phyloP scores from a whole-genome alignment of 1,140 invertebrate species.

The Bombyx mandarina region DNA sequence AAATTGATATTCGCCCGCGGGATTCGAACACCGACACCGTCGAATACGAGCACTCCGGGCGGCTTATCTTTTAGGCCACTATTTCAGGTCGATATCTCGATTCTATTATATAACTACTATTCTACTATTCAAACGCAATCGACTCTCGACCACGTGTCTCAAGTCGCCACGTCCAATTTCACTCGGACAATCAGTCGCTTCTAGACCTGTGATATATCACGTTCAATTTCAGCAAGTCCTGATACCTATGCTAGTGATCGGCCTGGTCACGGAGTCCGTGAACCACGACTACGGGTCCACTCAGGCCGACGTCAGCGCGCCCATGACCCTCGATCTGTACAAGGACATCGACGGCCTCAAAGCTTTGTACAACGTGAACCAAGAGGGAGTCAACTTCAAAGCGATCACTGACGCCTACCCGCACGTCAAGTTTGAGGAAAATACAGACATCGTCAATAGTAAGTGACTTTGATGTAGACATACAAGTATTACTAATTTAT shows the following conservation, averaged over 20 bases:
- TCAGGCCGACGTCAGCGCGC: background rate
- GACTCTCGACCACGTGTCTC: too few relatives aligned
- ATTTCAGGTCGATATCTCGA: too few relatives aligned
- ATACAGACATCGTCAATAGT: slow-evolving; percentile 19
- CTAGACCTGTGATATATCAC: too few relatives aligned
- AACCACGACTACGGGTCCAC: slow-evolving; percentile 6
- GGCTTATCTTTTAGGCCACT: too few relatives aligned
- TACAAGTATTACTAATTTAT: background rate
- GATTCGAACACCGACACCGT: too few relatives aligned
- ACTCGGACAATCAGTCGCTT: too few relatives aligned
- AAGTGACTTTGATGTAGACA: background rate
- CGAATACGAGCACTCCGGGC: too few relatives aligned
- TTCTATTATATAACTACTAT: too few relatives aligned
- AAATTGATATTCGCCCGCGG: too few relatives aligned
- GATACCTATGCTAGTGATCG: slow-evolving; percentile 25
- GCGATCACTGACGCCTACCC: slow-evolving; percentile 6
- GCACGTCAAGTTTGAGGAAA: slow-evolving; percentile 12
- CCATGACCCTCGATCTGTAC: slow-evolving; percentile 25
- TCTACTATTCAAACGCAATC: too few relatives aligned
- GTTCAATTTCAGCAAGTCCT: slow-evolving; percentile 30
- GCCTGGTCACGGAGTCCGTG: slow-evolving; percentile 11
- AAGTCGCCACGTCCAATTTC: too few relatives aligned
- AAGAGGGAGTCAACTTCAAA: background rate
- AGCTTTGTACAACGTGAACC: slow-evolving; percentile 17
- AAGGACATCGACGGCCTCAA: slow-evolving; percentile 6